These are phyloP conservation scores for Riptortus pedestris DNA, from an alignment of 1,140 invertebrate species.

Conservation along the genomic window DNA sequence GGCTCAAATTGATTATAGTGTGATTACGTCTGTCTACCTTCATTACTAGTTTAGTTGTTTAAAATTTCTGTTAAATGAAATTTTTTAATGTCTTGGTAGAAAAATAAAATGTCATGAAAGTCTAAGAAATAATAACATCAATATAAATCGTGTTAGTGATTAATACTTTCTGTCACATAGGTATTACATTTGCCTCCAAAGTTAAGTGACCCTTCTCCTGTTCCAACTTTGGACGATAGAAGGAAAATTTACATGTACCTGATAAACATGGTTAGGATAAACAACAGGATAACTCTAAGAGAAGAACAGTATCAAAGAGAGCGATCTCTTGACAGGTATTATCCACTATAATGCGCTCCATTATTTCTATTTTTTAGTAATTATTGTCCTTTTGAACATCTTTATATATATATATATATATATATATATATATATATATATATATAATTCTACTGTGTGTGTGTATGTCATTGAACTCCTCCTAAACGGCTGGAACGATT, in stretches of 20 bases:
- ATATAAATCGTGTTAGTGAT: neutral
- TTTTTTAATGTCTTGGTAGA: no score
- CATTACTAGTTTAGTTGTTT: no score
- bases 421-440: no score
- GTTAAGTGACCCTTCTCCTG: no score
- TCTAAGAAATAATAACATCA: neutral
- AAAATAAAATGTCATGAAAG: neutral
- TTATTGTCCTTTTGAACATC: neutral
- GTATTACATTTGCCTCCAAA: neutral
- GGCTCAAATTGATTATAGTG: no score
- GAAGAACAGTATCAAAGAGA: constrained; percentile 15
- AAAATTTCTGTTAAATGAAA: no score
- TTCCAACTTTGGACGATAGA: neutral
- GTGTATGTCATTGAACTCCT: no score
- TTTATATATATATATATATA: no score
- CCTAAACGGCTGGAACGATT: no score
- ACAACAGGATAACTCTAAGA: neutral
- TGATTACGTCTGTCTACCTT: no score
- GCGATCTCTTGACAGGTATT: neutral
- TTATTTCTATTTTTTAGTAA: neutral
- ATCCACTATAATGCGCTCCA: no score
- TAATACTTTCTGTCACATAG: neutral
- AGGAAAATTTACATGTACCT: neutral
- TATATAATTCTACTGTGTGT: no score
- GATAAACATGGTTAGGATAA: neutral